A percentile compares a stretch with the other conserved stretches of the same genome.
These are phyloP conservation scores for Oceanites oceanicus DNA, from an alignment of 2,113 vertebrate genomes.

Conservation along the genomic window DNA sequence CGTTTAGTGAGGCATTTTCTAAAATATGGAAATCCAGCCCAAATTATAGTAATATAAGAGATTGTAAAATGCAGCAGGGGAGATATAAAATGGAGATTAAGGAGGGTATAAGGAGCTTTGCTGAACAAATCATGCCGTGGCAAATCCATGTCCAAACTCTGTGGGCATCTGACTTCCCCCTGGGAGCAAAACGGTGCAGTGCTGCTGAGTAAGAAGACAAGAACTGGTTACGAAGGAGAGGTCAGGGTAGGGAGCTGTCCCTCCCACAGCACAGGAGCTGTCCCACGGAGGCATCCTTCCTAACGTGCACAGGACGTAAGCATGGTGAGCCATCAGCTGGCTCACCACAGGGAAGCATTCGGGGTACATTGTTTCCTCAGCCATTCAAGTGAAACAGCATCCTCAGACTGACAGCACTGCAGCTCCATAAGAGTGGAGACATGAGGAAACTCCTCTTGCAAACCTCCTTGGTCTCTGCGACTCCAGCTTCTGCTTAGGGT, in stretches of 20 bases:
- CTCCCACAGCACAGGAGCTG: not conserved
- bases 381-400: not conserved
- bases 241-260: not conserved
- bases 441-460: not conserved
- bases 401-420: not conserved
- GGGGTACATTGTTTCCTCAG: not conserved
- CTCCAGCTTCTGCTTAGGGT: not conserved
- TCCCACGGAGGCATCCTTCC: not conserved
- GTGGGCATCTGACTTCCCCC: not conserved
- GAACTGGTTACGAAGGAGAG: not conserved
- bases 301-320: not conserved
- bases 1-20: slow-evolving; percentile 11
- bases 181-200: not conserved
- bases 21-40: slow-evolving; percentile 44
- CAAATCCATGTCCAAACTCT: slow-evolving; percentile 12
- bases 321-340: not conserved
- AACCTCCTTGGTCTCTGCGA: not conserved
- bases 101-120: slow-evolving; percentile 53
- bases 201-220: not conserved
- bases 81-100: slow-evolving; percentile 63
- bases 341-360: not conserved
- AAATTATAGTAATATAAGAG: slow-evolving; percentile 54
- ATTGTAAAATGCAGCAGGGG: slow-evolving; percentile 56
- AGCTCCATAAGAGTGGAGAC: fast-evolving
- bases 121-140: not conserved